Base-by-base conservation (phyloP, 2,113 vertebrate genomes). In the Planiliza haematocheilus region DNA sequence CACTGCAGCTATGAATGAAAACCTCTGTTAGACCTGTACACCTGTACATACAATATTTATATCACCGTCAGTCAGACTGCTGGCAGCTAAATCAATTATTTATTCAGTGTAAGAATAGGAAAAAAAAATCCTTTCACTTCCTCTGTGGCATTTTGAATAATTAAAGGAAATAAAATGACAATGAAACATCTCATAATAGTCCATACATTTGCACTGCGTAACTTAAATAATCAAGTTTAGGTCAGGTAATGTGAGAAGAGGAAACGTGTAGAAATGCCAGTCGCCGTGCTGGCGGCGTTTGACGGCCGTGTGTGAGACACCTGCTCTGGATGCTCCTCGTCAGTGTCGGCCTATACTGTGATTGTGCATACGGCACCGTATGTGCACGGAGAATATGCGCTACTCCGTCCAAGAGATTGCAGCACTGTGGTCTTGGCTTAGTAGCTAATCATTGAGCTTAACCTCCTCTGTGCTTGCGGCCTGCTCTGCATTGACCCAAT, bases 401-500 rank as follows among this genome's bases (percentile, higher is more conserved):
- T 41, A 24, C 67, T 75, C 68, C 64, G 66, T 80, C 48, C 65
- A 49, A 65, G 75, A 91, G 89, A 87, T 84, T 84, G 85, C 63
- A 78, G 74, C 80, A n/a, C 85, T 86, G 82, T 88, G 85, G 90
- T 89, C 86, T 81, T 64, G 82, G 89, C 90, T 93, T 90, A 91
- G 87, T 49, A 70, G 86, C 88, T 92, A 90, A 93, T 93, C 89
- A 88, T 85, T 57, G 82, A 81, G 89, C 89, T 93, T 93, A 92
- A 91, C 89, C 88, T 93, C 74, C 68, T 80, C 88, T 84, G 68
- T 84, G 65, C 84, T 85, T 61, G 85, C 64, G 84, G 65, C 85
- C 86, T 56, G 70, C 77, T 79, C 81, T 70, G 67, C 87, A 86
- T 83, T 92, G 91, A 94, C 93, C 93, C 89, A 94, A 88, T 93